Evolutionary conservation across 2,888 invertebrate species (phyloP).

Genomic region (Diaphora mendica): DNA sequence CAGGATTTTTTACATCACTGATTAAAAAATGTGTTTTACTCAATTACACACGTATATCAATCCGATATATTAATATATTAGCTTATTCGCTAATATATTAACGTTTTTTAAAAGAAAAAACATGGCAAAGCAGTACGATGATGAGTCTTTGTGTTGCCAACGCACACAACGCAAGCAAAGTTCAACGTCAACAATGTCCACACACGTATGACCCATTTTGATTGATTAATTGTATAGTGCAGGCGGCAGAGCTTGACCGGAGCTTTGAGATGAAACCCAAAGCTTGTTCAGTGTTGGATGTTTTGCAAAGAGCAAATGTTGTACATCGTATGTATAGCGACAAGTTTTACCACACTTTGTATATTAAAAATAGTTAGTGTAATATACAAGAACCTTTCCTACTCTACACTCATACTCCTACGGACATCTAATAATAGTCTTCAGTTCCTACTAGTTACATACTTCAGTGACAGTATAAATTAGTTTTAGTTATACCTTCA

Average conservation of each 20-base stretch:
- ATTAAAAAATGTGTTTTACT: too few species aligned
- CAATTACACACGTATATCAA: too few species aligned
- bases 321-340: background rate
- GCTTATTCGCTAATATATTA: too few species aligned
- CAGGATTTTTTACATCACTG: too few species aligned
- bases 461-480: background rate
- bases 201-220: conserved; percentile 12
- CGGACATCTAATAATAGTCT: background rate
- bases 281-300: conserved; percentile 1
- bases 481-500: too few species aligned
- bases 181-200: conserved; percentile 1
- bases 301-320: background rate
- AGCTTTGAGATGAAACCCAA: background rate
- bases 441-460: background rate
- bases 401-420: too few species aligned
- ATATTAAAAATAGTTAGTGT: too few species aligned
- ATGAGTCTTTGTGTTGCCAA: background rate
- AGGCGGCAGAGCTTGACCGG: conserved; percentile 13
- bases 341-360: too few species aligned
- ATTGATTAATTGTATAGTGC: conserved; percentile 12
- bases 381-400: background rate
- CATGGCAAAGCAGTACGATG: background rate
- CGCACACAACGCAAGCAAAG: background rate
- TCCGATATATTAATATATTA: too few species aligned
- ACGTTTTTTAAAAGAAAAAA: too few species aligned